phyloP scores from a whole-genome alignment of 2,797 vertebrate genomes.

The Liparis tanakae region DNA sequence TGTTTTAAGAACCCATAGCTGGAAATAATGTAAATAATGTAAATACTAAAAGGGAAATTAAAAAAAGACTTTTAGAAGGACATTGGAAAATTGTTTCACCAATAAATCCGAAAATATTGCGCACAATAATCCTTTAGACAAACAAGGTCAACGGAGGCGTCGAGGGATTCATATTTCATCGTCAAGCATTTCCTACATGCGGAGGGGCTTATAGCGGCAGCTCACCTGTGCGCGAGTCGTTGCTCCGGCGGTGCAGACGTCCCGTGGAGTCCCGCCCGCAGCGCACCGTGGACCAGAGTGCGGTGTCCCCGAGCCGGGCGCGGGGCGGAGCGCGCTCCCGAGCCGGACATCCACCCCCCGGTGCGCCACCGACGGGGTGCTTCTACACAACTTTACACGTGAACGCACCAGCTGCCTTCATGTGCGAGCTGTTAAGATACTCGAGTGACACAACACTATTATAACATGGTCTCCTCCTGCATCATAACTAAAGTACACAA shows the following conservation, averaged over 20 bases:
- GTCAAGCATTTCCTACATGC: neutral
- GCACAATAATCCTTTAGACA: neutral
- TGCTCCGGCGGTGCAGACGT: neutral
- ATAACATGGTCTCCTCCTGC: neutral
- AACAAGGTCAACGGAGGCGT: neutral
- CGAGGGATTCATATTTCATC: too few species aligned
- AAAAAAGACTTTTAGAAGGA: neutral
- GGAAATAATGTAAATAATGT: neutral
- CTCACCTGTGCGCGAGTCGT: conserved; percentile 39
- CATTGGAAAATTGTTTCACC: neutral
- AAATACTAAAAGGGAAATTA: neutral
- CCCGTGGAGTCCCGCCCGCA: neutral
- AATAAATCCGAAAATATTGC: neutral
- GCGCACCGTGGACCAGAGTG: neutral
- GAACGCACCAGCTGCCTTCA: neutral
- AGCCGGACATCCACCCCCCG: too few species aligned
- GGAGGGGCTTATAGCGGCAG: neutral
- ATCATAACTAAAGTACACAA: neutral
- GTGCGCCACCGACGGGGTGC: too few species aligned
- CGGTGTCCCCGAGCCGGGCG: too few species aligned
- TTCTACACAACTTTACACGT: too few species aligned
- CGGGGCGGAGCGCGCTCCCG: too few species aligned
- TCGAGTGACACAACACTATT: neutral
- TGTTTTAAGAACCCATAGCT: neutral
- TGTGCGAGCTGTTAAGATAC: conserved; percentile 30